Evolutionary conservation across 2,113 vertebrate genomes (phyloP), one percentile per base, ranked within the genome.

Genomic region (Tachycineta bicolor): DNA sequence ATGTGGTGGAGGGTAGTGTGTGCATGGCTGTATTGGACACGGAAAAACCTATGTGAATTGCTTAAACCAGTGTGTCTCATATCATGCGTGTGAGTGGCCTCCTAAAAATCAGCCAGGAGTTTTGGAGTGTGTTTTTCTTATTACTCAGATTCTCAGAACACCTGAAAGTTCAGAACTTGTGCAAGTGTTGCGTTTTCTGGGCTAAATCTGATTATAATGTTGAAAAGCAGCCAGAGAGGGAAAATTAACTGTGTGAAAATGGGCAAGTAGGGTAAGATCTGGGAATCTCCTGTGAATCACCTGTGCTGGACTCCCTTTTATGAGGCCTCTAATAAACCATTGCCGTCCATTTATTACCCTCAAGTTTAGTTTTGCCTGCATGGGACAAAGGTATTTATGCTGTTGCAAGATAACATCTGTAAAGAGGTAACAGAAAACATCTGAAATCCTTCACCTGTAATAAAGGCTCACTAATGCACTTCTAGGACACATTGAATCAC

Each of bases 321-420:
- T 14, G 52, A 90, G 52, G n/a, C 39, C 41, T 82, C 44, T 76
- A 37, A 84, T 87, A 80, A 93, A 79, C 31, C 2, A 3, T 5
- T 49, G 58, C 49, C 3, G 1, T 77, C 33, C 34, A 4, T 29
- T 85, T 85, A 63, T 65, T 77, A 28, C 75, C 47, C 20, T 80
- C 33, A 33, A 28, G 60, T 70, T 52, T 55, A 77, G 44, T 74
- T 91, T 91, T 80, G 49, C 89, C 71, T 88, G 2, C 39, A 4
- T 3, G 21, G 75, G 49, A 68, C 71, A 49, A n/a, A 88, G 83
- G 73, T 94, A 71, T 92, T 93, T 93, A 44, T 93, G 63, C 19
- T 85, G 75, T 49, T 84, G 31, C 21, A 70, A 24, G 55, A 62
- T 50, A 74, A 28, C 31, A 31, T 68, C 44, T 63, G 58, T 76